Base-by-base conservation (phyloP, 1,140 invertebrate genomes). In the Elymnias hypermnestra region DNA sequence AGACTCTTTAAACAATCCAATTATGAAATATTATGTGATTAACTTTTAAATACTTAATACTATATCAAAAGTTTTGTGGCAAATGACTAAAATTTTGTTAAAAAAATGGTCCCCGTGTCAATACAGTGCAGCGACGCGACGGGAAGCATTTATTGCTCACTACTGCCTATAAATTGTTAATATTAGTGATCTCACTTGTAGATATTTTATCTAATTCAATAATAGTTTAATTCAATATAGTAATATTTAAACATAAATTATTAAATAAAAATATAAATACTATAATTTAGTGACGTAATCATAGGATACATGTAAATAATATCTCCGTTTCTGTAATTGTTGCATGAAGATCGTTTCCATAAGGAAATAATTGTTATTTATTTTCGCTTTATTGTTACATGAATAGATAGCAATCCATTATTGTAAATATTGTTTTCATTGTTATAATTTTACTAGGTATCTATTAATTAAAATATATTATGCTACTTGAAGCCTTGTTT, bases 391-490 rank as follows among this genome's bases (percentile, higher is more conserved):
- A 58, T 53, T 67, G 63, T 72, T 71, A 61, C 48, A 62, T 44
- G 47, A 42, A 57, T 70, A 64, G 51, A 59, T 60, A 56, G 21
- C 36, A 47, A 46, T 43, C 40, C 47, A 60, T 53, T 40, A 23
- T 58, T 83, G 78, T 83, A 79, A 76, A 83, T 83, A 79, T 67
- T 72, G 67, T 78, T 83, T 53, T 67, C 56, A 64, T 70, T 78
- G 71, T 78, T 71, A 71, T 70, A 63, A 54, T 53, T 66, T 64
- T 48, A 66, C 58, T 68, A 74, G 65, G 46, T 64, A 78, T 78
- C 13, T 3, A 33, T 15, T 76, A 72, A 77, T 75, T 61, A 44
- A 44, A 63, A 61, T 61, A 49, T 7, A 7, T 33, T 15, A 48
- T 58, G 15, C 18, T 36, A 50, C 37, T 33, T 33, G 3, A 14